These are phyloP conservation scores for Ladona fulva DNA, from an alignment of 1,140 invertebrate genomes.

Conservation along the genomic window DNA sequence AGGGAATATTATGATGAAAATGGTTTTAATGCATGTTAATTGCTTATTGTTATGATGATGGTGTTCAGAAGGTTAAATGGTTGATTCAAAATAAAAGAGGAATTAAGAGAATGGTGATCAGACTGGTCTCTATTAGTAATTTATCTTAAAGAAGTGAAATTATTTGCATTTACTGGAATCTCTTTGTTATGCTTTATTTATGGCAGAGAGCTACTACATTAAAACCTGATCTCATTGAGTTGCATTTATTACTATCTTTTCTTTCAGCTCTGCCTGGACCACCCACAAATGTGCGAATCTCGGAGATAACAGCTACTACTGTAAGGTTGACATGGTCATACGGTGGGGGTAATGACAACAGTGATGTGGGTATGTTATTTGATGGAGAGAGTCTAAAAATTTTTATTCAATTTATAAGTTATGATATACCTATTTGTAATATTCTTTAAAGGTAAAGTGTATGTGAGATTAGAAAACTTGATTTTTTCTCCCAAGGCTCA, in stretches of 20 bases:
- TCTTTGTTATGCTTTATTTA: too few species aligned
- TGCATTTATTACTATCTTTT: conserved; percentile 21
- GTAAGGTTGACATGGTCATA: conserved; percentile 87
- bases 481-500: not conserved
- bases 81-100: too few species aligned
- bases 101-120: too few species aligned
- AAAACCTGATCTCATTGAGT: not conserved
- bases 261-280: conserved; percentile 73
- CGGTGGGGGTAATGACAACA: conserved; percentile 43
- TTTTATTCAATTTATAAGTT: not conserved
- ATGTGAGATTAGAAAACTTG: not conserved
- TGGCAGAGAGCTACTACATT: too few species aligned
- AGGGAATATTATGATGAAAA: too few species aligned
- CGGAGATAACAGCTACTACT: conserved; percentile 86
- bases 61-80: too few species aligned
- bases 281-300: conserved; percentile 76
- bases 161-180: too few species aligned
- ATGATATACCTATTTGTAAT: not conserved
- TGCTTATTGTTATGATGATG: too few species aligned
- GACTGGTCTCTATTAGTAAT: too few species aligned
- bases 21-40: too few species aligned
- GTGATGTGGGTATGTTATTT: not conserved
- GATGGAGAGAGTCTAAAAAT: not conserved
- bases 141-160: too few species aligned
- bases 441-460: not conserved